Evolutionary conservation across 2,113 vertebrate species (phyloP), one percentile per base, ranked within the genome.

Genomic region (Vulpes lagopus): DNA sequence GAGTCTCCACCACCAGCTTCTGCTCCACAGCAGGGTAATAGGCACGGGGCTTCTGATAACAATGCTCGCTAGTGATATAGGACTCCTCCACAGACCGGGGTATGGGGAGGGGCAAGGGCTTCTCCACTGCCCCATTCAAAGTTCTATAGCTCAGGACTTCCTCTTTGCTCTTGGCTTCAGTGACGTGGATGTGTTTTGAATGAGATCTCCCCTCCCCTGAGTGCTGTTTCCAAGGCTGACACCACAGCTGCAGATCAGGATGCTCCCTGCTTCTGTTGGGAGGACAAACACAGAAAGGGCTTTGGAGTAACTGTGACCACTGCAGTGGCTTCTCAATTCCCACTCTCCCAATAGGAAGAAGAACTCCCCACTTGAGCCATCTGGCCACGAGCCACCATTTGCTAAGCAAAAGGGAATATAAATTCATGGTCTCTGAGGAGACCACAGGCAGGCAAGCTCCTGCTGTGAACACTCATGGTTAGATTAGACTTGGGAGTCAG

Each of bases 21-120:
- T 99, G 99, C 98, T 99, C 99, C 97, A 99, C 99, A 0, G 99
- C 99, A 9, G 99, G 99, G 96, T 99, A 99, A 87, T 99, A 99
- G 83, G 99, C 99, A 0, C 99, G 99, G 3, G 99, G 99, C 97
- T 99, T 99, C 98, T 99, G 99, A 98, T 99, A 99, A 98, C 99
- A 99, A 98, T 99, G 99, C 95, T 99, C 99, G 17, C 99, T 99
- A 25, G 99, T 99, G 97, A 99, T 99, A 51, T 99, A 99, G 1
- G 99, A 99, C 80, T 99, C 99, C 98, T 99, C 99, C 98, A 99
- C 98, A 71, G 99, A 99, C n/a, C 19, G 91, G 7, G 97, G 81
- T 53, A 97, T 32, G 35, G 99, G 98, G 95, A 98, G 71, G 57
- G 98, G 8, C 78, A 98, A 96, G 32, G 98, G 97, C 62, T 99